Evolutionary conservation across 2,888 invertebrate genomes (phyloP).

Genomic region (Neocrepidodera transversa): DNA sequence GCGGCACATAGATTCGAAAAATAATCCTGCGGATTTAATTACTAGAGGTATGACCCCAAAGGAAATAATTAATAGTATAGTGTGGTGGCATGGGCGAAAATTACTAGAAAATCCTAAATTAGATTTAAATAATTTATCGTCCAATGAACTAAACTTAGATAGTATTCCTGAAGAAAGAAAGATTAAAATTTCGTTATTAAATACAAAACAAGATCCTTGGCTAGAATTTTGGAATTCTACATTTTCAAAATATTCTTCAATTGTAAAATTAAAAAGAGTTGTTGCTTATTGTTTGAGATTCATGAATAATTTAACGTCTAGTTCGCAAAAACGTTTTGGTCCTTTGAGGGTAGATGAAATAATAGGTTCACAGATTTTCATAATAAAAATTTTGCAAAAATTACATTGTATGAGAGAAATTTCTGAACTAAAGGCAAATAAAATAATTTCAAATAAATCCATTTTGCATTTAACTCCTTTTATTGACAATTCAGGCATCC

Average conservation of each 20-base stretch:
- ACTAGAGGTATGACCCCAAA: neutral
- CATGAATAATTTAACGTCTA: neutral
- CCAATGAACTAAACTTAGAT: neutral
- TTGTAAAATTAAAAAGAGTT: neutral
- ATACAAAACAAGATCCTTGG: no score
- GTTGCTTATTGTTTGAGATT: neutral
- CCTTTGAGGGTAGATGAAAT: neutral
- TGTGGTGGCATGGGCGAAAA: neutral
- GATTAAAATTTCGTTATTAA: no score
- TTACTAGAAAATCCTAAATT: neutral
- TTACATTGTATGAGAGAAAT: neutral
- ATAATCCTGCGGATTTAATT: neutral
- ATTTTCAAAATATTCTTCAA: neutral
- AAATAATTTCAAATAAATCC: neutral
- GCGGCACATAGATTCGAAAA: neutral
- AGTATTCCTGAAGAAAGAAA: neutral
- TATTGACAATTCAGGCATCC: slow-evolving; percentile 13
- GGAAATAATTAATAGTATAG: neutral
- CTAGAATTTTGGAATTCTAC: no score
- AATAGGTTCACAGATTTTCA: neutral
- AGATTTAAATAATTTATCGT: no score
- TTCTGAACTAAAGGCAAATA: neutral
- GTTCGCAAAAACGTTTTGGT: neutral
- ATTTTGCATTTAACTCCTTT: slow-evolving; percentile 14
- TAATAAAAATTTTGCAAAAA: neutral